These are phyloP conservation scores for Lordiphosa mommai DNA, from an alignment of 1,140 invertebrate genomes.

Conservation along the genomic window DNA sequence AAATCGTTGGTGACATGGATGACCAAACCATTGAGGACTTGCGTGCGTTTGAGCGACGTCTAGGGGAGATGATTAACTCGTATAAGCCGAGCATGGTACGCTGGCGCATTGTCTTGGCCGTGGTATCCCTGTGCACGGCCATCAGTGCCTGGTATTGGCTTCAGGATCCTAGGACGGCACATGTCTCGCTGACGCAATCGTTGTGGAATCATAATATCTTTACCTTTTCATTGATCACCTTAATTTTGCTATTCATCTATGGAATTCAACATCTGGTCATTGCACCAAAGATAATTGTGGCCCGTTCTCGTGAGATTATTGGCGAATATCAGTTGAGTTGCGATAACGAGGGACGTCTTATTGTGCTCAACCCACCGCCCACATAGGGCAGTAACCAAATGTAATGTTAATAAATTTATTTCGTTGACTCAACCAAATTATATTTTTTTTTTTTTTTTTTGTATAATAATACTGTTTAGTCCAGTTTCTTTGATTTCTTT, in stretches of 20 bases:
- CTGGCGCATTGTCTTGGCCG: slow-evolving; percentile 1
- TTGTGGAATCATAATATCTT: slow-evolving; percentile 3
- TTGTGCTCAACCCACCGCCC: no score
- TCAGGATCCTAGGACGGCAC: not conserved
- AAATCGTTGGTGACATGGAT: not conserved
- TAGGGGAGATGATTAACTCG: not conserved
- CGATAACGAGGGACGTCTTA: slow-evolving; percentile 7
- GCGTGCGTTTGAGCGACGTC: slow-evolving; percentile 10
- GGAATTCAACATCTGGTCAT: not conserved
- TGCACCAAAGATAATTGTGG: not conserved
- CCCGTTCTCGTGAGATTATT: not conserved
- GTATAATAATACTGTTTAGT: no score
- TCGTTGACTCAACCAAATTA: no score
- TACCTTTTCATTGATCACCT: not conserved
- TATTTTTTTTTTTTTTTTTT: no score
- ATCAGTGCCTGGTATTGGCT: slow-evolving; percentile 5
- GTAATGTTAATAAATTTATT: no score
- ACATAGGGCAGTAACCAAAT: no score
- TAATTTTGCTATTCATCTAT: not conserved
- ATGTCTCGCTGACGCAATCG: not conserved
- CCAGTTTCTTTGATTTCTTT: no score
- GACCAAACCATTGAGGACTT: slow-evolving; percentile 4
- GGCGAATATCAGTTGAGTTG: not conserved
- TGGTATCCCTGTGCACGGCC: slow-evolving; percentile 1
- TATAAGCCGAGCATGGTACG: not conserved